Evolutionary conservation across 2,888 invertebrate species (phyloP), one percentile per base, ranked within the genome.

Genomic region (Clistopyga incitator): DNA sequence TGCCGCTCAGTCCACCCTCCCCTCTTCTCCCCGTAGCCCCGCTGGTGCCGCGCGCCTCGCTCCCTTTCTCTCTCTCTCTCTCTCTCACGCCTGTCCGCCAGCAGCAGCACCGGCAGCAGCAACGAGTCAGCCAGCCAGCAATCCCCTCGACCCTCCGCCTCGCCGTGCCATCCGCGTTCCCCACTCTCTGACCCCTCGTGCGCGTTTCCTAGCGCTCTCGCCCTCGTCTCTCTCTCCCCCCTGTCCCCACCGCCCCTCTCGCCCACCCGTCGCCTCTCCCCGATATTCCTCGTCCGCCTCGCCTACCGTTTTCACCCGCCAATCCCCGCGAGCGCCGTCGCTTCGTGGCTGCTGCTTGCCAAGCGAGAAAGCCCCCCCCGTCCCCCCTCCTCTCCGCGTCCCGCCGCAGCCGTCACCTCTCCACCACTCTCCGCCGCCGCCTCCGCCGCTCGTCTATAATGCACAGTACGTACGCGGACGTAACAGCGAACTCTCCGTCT

Each of bases 151-250:
- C 75, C 82, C 87, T 59, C 77, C 61, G 54, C 72, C 50, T 77
- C 70, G 79, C 83, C 78, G n/a, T n/a, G 6, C 71, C 79, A 84
- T 75, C 81, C 71, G 20, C 67, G 72, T 34, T 79, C 82, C 86
- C 86, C 86, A 86, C 86, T 87, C 79, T 83, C 81, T 82, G 86
- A 82, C 84, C 84, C 83, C 82, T 86, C 84, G 83, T 81, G 81
- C 86, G 85, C 86, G 84, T 86, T 86, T 85, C 85, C 84, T 82
- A 83, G 81, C 65, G 80, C 71, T 79, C 83, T 85, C 84, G 52
- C 74, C 50, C 61, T 50, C 81, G 83, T 81, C 78, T 84, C 83
- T 76, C 75, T 82, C 72, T 71, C 50, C 77, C 68, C 80, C 82
- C 79, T n/a, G n/a, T 71, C 50, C 77, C 68, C 80, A 81, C 79